phyloP scores from a whole-genome alignment of 2,113 vertebrate species.

The Naja naja region DNA sequence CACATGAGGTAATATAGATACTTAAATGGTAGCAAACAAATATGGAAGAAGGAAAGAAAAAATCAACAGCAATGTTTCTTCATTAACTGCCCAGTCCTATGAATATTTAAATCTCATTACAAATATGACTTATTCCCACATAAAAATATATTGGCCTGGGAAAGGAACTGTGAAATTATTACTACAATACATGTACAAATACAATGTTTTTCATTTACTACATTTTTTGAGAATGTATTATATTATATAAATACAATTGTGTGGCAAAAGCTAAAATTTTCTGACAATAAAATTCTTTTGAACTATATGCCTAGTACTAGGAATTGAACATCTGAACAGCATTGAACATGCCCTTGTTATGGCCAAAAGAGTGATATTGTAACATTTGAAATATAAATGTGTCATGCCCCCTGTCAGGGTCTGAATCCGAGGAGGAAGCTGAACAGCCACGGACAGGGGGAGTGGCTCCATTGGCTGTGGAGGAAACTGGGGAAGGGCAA shows the following conservation, averaged over 20 bases:
- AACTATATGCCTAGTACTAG: background rate
- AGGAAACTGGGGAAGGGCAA: no score
- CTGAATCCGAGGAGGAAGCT: no score
- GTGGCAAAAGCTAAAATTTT: background rate
- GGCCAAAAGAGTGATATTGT: background rate
- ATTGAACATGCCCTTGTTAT: background rate
- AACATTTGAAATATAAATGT: background rate
- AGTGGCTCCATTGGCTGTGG: no score
- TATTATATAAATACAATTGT: background rate
- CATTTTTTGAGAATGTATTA: background rate
- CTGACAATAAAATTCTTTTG: background rate
- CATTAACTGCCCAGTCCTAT: background rate
- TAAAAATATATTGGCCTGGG: background rate
- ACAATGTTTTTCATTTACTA: background rate
- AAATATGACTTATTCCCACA: background rate
- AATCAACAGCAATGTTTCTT: background rate
- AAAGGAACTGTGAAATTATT: background rate
- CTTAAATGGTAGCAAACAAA: background rate
- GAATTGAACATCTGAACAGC: background rate
- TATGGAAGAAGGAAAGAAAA: background rate
- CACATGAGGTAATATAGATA: background rate
- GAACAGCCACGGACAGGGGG: no score
- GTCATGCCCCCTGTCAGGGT: background rate
- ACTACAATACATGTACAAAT: background rate
- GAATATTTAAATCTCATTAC: background rate